Evolutionary conservation across 2,888 invertebrate genomes (phyloP).

Genomic region (Coremacera marginata): DNA sequence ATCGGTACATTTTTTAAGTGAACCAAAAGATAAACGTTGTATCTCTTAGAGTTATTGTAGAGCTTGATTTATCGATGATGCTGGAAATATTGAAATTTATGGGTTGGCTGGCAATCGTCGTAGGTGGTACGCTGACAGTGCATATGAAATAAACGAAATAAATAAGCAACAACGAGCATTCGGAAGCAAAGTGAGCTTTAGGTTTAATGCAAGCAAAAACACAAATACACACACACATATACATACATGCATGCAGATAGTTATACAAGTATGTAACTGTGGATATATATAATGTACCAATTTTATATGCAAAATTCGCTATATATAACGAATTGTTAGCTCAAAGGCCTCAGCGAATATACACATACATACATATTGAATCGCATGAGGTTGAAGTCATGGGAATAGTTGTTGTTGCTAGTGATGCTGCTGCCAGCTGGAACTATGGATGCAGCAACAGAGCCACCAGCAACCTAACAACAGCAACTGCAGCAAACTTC

Average conservation of each 20-base stretch:
- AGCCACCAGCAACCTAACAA: neutral
- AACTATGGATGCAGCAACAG: conserved; percentile 6
- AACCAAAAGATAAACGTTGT: no score
- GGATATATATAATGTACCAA: neutral
- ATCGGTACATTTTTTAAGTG: no score
- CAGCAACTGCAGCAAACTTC: neutral
- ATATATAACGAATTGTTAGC: neutral
- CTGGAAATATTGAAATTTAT: neutral
- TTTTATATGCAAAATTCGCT: conserved; percentile 20
- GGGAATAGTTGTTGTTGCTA: conserved; percentile 7
- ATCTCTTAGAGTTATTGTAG: no score
- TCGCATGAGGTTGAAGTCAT: conserved; percentile 33
- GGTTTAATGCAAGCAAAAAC: neutral
- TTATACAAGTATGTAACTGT: conserved; percentile 22
- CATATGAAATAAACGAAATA: neutral
- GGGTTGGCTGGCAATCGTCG: neutral
- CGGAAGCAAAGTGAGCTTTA: neutral
- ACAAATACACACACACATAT: conserved; percentile 18
- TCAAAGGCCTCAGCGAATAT: conserved; percentile 24
- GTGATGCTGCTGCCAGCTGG: conserved; percentile 4
- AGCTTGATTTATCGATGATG: neutral
- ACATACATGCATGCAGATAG: conserved; percentile 14
- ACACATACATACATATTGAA: neutral
- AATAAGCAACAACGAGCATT: neutral
- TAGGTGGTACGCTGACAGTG: neutral